Base-by-base conservation (phyloP, 2,888 invertebrate genomes). In the Apodemia mormo region DNA sequence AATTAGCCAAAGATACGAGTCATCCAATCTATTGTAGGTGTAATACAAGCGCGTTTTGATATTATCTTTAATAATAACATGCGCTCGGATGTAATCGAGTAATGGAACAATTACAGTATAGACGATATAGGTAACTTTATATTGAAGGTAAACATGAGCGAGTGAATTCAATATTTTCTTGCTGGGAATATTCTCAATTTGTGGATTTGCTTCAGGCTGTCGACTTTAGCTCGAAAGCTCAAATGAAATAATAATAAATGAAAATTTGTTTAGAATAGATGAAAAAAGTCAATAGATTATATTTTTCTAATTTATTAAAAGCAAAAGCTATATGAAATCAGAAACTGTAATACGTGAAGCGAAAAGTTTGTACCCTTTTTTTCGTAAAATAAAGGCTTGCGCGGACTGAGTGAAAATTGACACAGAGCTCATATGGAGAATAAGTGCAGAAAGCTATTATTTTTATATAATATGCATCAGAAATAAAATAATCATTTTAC, bases 11-110 rank as follows among this genome's bases (percentile, higher is more conserved):
- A 9, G 9, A 12, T 45, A 12, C 4, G 45, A 2, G 12, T 45
- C 1, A 12, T 45, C 80, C 82, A 84, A 86, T 88, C 83, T 85
- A 83, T 84, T 40, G 8, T 86, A 85, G 78, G 78, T 78, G 81
- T 82, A 81, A 81, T 81, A 80, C 78, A 78, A 79, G 79, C 82
- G 79, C 81, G 82, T 77, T 74, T 72, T 73, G 82, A 86, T 85
- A 82, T 80, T 76, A 85, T 84, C 85, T 83, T 76, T 40, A 40
- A 40, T 80, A 82, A 82, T 85, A 82, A 78, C 72, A 74, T 71
- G 73, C 75, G 75, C 75, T 78, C 77, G 71, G 77, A 40, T 80
- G 81, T 81, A 74, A 72, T 74, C 71, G 72, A 69, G 73, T 73
- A 71, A 77, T 68, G 69, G 67, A 70, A 71, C 68, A 73, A 71